Conservation (phyloP, 2,113 vertebrate genomes). For the Elephas maximus region DNA sequence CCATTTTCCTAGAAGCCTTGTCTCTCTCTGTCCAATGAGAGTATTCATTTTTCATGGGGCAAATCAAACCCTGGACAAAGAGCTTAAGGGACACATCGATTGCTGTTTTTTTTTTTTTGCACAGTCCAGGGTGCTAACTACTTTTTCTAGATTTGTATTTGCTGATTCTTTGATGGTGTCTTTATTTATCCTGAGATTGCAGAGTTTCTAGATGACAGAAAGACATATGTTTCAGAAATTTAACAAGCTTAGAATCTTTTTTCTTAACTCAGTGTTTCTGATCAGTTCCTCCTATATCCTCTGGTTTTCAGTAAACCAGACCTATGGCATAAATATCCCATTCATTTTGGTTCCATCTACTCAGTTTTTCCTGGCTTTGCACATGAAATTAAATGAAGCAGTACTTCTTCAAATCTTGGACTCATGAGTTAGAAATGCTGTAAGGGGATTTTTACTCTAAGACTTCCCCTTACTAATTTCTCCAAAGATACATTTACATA, state of each 20-base stretch:
- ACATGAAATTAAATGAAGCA: background rate
- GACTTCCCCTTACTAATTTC: background rate
- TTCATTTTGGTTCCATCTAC: background rate
- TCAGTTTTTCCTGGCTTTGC: background rate
- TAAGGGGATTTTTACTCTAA: background rate
- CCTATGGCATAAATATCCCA: background rate
- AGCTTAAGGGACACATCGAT: background rate
- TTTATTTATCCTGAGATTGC: background rate
- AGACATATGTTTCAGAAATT: background rate
- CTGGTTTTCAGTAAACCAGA: background rate
- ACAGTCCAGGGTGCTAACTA: background rate
- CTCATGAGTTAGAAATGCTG: background rate
- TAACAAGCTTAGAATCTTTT: background rate
- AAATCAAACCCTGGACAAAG: background rate
- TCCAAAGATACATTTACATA: background rate
- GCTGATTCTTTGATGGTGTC: background rate
- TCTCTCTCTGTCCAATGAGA: background rate
- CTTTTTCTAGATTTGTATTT: background rate
- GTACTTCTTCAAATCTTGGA: constrained; percentile 38
- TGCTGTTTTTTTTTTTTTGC: background rate
- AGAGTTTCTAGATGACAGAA: background rate
- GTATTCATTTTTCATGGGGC: background rate
- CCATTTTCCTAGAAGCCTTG: background rate
- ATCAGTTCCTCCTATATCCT: background rate
- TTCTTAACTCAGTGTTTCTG: background rate